Percentiles rank a stretch among this genome's conserved stretches.
phyloP scores from a whole-genome alignment of 2,113 vertebrate genomes.

The Oncorhynchus mykiss region DNA sequence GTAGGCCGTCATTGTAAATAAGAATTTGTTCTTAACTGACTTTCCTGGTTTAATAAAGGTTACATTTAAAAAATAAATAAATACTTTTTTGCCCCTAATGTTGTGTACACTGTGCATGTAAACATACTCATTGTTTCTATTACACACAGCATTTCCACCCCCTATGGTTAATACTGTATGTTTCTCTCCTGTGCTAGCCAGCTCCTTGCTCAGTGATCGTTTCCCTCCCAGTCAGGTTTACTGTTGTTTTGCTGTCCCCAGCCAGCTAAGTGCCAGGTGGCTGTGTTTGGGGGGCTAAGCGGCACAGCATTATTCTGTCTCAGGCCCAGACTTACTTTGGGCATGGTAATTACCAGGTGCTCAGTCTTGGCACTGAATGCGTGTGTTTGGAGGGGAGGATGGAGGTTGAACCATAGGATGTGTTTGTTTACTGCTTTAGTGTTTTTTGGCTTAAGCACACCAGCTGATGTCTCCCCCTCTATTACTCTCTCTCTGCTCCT shows the following conservation, averaged over 20 bases:
- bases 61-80: too few relatives aligned
- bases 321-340: conserved; percentile 23
- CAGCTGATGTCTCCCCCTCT: background rate
- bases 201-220: background rate
- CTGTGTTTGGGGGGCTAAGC: conserved; percentile 50
- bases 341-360: conserved; percentile 69
- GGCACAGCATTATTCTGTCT: conserved; percentile 52
- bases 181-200: background rate
- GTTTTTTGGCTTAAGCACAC: conserved; percentile 1
- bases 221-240: background rate
- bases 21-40: too few relatives aligned
- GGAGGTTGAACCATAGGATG: conserved; percentile 32
- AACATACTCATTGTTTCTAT: too few relatives aligned
- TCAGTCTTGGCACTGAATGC: conserved; percentile 45
- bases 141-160: too few relatives aligned
- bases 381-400: background rate
- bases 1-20: too few relatives aligned
- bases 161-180: background rate
- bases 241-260: background rate
- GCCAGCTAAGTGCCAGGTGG: background rate
- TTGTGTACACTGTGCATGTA: too few relatives aligned
- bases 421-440: conserved; percentile 13
- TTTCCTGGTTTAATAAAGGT: too few relatives aligned
- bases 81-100: too few relatives aligned
- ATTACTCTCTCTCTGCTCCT: background rate